These are phyloP conservation scores for Aythya baeri DNA, from an alignment of 2,113 vertebrate genomes.

Conservation along the genomic window DNA sequence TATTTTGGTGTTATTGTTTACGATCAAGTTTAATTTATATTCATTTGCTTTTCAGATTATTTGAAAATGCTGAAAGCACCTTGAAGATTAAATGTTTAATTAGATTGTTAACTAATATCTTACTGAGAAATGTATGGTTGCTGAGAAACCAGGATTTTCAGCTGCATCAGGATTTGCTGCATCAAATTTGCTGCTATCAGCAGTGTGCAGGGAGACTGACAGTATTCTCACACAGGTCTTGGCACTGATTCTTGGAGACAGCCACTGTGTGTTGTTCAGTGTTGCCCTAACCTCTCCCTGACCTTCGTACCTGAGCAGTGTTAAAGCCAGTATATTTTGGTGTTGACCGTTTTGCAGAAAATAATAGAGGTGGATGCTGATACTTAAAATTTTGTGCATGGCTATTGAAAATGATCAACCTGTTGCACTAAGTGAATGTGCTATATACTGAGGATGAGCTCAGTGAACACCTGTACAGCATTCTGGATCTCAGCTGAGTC, in stretches of 20 bases:
- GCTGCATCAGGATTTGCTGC: neutral
- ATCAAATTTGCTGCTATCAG: neutral
- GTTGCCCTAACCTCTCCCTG: neutral
- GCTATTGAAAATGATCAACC: neutral
- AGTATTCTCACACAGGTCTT: accelerated
- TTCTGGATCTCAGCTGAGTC: neutral
- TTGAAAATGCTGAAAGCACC: neutral
- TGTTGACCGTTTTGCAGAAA: neutral
- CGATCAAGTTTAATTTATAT: neutral
- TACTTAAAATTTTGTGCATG: neutral
- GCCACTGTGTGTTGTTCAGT: too few relatives aligned
- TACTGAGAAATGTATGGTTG: neutral
- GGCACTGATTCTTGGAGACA: neutral
- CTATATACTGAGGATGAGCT: neutral
- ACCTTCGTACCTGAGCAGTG: neutral
- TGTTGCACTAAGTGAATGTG: neutral
- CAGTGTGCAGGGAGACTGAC: neutral
- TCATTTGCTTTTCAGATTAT: neutral
- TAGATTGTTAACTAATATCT: neutral
- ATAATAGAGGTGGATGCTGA: neutral
- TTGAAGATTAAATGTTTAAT: neutral
- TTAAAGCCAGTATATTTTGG: neutral
- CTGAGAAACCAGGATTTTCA: neutral
- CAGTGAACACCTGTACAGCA: neutral
- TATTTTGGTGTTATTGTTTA: neutral